Evolutionary conservation across 2,113 vertebrate species (phyloP), one percentile per base, ranked within the genome.

Genomic region (Carassius carassius): DNA sequence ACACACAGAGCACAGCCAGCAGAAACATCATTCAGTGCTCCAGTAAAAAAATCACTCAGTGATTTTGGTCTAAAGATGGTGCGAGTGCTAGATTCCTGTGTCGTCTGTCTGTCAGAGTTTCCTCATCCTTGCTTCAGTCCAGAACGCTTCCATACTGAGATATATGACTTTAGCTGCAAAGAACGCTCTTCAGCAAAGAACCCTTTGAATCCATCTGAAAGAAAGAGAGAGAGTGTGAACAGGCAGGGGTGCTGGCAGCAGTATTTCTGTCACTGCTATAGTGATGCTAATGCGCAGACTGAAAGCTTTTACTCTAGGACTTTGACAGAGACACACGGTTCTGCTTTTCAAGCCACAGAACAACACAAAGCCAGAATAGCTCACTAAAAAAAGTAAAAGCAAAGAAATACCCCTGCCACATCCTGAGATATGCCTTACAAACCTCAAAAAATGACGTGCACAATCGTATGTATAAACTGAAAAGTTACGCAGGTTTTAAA

Each of bases 61-160:
- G 58, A 63, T 80, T 63, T 47, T 23, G 16, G 37, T 3, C 16
- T 29, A 54, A 65, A 77, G 54, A 41, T 2, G 10, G 32, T 41
- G 23, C n/a, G n/a, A 60, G 8, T 54, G 41, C 21, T 13, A 60
- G 12, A 47, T 47, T 81, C 49, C 78, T 75, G n/a, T 65, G 78
- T 25, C 13, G 2, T 47, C 35, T 11, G 56, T 54, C 25, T 63
- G 72, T 75, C 23, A 35, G 63, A 58, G 32, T 16, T 37, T 78
- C 29, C 17, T 5, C 23, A 70, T 35, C 23, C 72, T 87, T 84
- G 88, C 90, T 90, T 87, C 89, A 65, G 91, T 91, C 91, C 90
- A 86, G 85, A 87, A 87, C 88, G 49, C 76, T 89, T 88, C 91
- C 91, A 92, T 92, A 89, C 29, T 54, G 89, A 91, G 92, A 93